phyloP scores from a whole-genome alignment of 2,113 vertebrate genomes.

The Serilophus lunatus region DNA sequence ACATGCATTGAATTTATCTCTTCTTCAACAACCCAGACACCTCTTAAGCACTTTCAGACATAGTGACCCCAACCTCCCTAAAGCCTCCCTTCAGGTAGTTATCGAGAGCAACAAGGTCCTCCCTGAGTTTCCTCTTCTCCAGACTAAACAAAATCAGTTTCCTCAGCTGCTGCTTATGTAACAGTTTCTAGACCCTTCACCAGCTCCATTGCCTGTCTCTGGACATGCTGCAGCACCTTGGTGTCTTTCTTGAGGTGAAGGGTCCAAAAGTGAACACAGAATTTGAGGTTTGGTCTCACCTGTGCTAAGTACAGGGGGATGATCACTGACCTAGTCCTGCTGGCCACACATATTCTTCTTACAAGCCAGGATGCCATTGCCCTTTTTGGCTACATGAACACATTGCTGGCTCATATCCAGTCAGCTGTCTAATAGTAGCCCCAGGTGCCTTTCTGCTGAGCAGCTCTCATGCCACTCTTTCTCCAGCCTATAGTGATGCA shows the following conservation, averaged over 20 bases:
- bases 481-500: neutral
- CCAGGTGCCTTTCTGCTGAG: neutral
- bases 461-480: neutral
- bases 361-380: neutral
- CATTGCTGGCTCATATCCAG: neutral
- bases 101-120: neutral
- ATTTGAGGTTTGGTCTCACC: neutral
- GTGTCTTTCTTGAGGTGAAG: neutral
- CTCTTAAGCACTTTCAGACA: neutral
- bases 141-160: neutral
- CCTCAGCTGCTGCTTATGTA: neutral
- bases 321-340: neutral
- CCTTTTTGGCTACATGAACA: no score
- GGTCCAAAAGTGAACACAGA: neutral
- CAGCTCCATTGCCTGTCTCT: neutral
- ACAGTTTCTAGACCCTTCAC: neutral
- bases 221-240: neutral
- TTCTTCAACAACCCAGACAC: accelerated
- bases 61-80: no score
- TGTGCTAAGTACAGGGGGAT: no score
- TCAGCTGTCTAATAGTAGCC: neutral
- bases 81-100: neutral
- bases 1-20: accelerated
- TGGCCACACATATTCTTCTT: neutral
- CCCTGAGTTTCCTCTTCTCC: neutral